A percentile compares a stretch with the other conserved stretches of the same genome.
Conservation (phyloP, 2,113 vertebrate species). For the Corvus cornix region DNA sequence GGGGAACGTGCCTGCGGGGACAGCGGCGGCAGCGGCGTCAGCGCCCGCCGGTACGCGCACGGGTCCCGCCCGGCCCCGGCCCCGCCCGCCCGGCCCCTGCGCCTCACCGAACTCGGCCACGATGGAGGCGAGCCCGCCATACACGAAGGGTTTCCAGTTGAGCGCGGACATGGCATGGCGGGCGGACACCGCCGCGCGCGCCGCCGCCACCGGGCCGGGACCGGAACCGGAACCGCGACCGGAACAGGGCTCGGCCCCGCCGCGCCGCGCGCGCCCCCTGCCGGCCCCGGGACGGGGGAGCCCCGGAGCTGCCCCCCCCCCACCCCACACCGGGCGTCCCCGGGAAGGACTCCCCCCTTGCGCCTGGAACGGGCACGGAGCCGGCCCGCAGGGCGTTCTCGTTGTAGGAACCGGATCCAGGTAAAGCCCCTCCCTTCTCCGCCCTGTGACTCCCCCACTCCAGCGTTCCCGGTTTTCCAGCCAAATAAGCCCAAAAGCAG, state of each 20-base stretch:
- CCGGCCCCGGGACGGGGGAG: no score
- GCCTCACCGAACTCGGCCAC: constrained; percentile 92
- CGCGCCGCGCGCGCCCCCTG: background rate
- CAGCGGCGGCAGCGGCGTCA: background rate
- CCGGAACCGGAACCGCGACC: background rate
- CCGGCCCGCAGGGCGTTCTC: rapidly evolving
- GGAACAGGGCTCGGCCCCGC: background rate
- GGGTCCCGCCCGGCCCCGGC: background rate
- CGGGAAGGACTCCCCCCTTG: background rate
- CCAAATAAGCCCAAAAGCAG: background rate
- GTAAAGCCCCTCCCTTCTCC: background rate
- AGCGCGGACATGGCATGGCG: constrained; percentile 85
- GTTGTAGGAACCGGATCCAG: background rate
- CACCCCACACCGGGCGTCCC: rapidly evolving
- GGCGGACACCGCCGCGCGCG: background rate
- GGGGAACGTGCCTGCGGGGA: constrained; percentile 87
- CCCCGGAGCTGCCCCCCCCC: background rate
- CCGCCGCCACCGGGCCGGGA: background rate
- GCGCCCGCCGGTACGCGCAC: background rate
- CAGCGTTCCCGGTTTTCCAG: background rate
- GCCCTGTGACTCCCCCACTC: no score
- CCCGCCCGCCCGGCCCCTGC: background rate
- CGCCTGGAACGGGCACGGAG: background rate
- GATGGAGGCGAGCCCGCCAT: constrained; percentile 93
- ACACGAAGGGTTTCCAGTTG: constrained; percentile 97